A percentile compares a stretch with the other conserved stretches of the same genome.
Conservation (phyloP, 2,113 vertebrate species). For the Phylloscopus trochilus region DNA sequence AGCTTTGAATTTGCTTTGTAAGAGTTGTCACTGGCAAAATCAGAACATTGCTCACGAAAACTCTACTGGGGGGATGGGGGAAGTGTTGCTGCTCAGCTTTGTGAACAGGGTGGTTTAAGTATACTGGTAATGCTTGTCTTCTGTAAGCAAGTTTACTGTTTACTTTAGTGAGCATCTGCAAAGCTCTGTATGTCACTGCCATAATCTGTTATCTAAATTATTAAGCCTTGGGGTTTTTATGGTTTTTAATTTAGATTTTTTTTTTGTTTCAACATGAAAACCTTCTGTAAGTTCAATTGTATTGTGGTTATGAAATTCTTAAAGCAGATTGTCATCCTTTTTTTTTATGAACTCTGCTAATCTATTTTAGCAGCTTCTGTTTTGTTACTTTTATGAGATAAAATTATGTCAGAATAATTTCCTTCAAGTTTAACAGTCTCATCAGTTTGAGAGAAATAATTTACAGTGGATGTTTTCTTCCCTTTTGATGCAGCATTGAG, state of each 20-base stretch:
- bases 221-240: background rate
- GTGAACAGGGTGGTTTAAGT: background rate
- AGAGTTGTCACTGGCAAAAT: constrained; percentile 8
- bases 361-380: background rate
- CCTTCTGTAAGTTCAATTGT: background rate
- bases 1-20: constrained; percentile 4
- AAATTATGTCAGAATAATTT: background rate
- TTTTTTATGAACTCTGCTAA: background rate
- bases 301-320: background rate
- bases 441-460: background rate
- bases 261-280: background rate
- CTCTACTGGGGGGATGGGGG: background rate
- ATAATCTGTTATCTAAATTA: background rate
- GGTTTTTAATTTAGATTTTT: background rate
- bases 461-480: background rate
- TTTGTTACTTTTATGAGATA: background rate
- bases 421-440: background rate
- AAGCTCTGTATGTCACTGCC: background rate
- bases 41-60: background rate
- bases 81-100: background rate
- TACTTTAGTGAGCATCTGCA: background rate
- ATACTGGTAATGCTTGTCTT: background rate
- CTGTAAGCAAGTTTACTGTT: background rate
- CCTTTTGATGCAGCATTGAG: background rate
- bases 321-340: background rate